Conservation (phyloP, 2,797 vertebrate genomes). For the Tamandua tetradactyla region DNA sequence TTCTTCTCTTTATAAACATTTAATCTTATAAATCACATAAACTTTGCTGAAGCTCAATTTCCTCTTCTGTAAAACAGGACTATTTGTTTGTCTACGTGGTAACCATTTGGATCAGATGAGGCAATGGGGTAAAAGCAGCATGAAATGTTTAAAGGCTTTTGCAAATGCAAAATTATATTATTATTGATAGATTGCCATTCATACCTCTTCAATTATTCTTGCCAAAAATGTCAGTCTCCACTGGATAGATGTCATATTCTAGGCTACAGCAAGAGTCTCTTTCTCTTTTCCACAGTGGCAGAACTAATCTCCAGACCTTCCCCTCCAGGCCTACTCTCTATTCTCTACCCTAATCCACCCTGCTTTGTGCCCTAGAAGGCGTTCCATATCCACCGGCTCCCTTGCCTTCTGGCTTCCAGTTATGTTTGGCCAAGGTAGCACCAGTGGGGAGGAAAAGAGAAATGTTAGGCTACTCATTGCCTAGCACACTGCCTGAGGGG, state of each 20-base stretch:
- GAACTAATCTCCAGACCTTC: not conserved
- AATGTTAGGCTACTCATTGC: not conserved
- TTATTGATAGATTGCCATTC: not conserved
- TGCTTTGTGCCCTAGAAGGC: not conserved
- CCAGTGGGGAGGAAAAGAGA: not conserved
- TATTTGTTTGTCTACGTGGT: not conserved
- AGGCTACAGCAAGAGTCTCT: not conserved
- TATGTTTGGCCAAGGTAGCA: not conserved
- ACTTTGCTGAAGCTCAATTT: slow-evolving; percentile 19
- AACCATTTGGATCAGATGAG: not conserved
- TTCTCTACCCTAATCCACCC: not conserved
- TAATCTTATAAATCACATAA: slow-evolving; percentile 14
- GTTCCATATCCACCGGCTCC: not conserved
- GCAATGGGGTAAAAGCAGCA: not conserved
- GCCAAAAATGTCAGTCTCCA: not conserved
- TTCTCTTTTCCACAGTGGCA: slow-evolving; percentile 3
- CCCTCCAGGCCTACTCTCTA: not conserved
- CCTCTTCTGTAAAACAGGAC: not conserved
- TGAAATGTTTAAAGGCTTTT: slow-evolving; percentile 10
- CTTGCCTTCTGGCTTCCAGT: slow-evolving; percentile 19
- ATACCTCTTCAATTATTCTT: not conserved
- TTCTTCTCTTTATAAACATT: not conserved
- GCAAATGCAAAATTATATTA: slow-evolving; percentile 19
- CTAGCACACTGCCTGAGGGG: not conserved
- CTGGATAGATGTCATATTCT: slow-evolving; percentile 4